Evolutionary conservation across 2,888 invertebrate genomes (phyloP).

Genomic region (Litoditis marina): DNA sequence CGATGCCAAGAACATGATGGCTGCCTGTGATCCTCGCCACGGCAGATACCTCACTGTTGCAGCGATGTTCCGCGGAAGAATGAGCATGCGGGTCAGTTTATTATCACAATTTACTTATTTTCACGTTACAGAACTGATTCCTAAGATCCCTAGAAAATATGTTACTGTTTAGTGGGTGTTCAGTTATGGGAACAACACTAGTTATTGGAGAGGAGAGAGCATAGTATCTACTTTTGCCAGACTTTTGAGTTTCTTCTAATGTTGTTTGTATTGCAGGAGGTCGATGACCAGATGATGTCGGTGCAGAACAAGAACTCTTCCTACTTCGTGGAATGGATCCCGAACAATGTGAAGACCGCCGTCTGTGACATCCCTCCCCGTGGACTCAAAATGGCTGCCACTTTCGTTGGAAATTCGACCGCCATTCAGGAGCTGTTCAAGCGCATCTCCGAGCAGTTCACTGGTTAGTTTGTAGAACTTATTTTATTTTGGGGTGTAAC

Average conservation of each 20-base stretch:
- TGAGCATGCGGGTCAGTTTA: too few relatives aligned
- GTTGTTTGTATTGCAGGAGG: too few relatives aligned
- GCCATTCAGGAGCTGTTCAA: conserved; percentile 87
- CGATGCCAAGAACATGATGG: conserved; percentile 68
- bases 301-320: conserved; percentile 89
- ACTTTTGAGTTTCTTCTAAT: too few relatives aligned
- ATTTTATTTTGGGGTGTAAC: too few relatives aligned
- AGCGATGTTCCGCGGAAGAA: conserved; percentile 68
- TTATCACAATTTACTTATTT: too few relatives aligned
- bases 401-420: conserved; percentile 86
- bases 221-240: too few relatives aligned
- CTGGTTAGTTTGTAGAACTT: too few relatives aligned
- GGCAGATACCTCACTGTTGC: conserved; percentile 69
- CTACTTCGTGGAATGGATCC: conserved; percentile 83
- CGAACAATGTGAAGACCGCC: conserved; percentile 88
- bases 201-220: too few relatives aligned
- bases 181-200: too few relatives aligned
- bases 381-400: conserved; percentile 85
- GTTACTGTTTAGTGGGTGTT: too few relatives aligned
- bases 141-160: too few relatives aligned
- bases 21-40: conserved; percentile 66
- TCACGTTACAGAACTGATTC: too few relatives aligned
- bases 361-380: conserved; percentile 84
- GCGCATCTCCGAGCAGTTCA: conserved; percentile 81
- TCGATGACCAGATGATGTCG: conserved; percentile 85